Conservation (phyloP, 2,888 invertebrate species). For the Lypha dubia region DNA sequence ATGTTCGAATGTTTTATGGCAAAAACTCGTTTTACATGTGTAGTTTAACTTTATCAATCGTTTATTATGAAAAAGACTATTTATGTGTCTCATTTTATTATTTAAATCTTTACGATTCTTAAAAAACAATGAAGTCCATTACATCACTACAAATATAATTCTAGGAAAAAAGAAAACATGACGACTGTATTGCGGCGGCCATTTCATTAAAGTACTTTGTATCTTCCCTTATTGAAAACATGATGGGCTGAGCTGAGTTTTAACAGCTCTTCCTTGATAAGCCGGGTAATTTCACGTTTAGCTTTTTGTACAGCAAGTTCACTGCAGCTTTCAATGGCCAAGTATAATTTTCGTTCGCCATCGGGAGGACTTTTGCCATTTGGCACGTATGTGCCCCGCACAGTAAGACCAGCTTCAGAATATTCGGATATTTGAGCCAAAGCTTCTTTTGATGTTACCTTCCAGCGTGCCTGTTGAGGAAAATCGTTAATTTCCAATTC, state of each 20-base stretch:
- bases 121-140: constrained; percentile 45
- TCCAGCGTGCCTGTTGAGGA: constrained; percentile 99
- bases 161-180: constrained; percentile 5
- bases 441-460: constrained; percentile 99
- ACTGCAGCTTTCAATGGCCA: constrained; percentile 99
- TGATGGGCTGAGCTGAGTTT: constrained; percentile 94
- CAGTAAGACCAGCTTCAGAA: constrained; percentile 99
- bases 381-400: constrained; percentile 97
- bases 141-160: constrained; percentile 50
- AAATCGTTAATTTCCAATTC: constrained; percentile 99
- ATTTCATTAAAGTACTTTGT: constrained; percentile 91
- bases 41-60: too few relatives aligned
- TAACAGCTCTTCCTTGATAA: constrained; percentile 98
- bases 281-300: constrained; percentile 97
- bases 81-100: constrained; percentile 44
- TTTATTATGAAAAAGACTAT: too few relatives aligned
- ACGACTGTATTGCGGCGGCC: constrained; percentile 5
- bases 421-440: constrained; percentile 99
- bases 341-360: constrained; percentile 96
- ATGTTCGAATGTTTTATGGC: too few relatives aligned
- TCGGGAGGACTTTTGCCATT: constrained; percentile 95
- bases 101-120: constrained; percentile 60
- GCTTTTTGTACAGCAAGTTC: constrained; percentile 98
- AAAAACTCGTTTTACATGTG: background rate
- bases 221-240: constrained; percentile 94